phyloP scores from a whole-genome alignment of 2,797 vertebrate species.

The Sebastes baramenuke region DNA sequence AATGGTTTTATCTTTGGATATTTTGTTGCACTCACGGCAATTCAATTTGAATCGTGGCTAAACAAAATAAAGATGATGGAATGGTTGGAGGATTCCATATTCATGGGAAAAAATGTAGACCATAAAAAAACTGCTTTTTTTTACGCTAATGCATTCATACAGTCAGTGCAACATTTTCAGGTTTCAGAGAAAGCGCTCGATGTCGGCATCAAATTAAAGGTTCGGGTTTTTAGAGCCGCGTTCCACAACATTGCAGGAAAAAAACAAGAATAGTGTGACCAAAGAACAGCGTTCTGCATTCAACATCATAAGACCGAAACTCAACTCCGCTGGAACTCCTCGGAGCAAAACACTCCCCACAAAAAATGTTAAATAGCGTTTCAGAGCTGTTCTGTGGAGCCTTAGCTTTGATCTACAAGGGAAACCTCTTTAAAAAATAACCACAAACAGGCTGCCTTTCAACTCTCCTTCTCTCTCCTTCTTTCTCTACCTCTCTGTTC shows the following conservation, averaged over 20 bases:
- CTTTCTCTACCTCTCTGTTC: not conserved
- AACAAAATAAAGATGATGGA: not conserved
- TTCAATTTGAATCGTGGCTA: not conserved
- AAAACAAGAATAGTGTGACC: not conserved
- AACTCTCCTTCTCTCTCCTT: not conserved
- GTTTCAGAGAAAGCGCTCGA: not conserved
- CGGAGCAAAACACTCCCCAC: constrained; percentile 6
- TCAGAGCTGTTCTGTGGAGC: constrained; percentile 22
- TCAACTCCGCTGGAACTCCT: not conserved
- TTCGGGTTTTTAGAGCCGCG: not conserved
- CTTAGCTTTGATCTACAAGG: constrained; percentile 46
- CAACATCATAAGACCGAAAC: constrained; percentile 2
- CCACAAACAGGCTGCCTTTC: constrained; percentile 41
- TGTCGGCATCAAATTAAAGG: constrained; percentile 4
- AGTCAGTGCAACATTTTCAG: not conserved
- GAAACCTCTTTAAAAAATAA: constrained; percentile 41
- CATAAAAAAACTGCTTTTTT: not conserved
- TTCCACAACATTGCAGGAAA: not conserved
- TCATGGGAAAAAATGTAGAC: not conserved
- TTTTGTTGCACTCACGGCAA: not conserved
- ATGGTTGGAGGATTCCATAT: not conserved
- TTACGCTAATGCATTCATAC: not conserved
- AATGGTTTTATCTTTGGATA: not conserved
- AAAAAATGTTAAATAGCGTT: constrained; percentile 37
- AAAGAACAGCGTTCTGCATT: not conserved